Evolutionary conservation across 2,888 invertebrate genomes (phyloP).

Genomic region (Metellina segmentata): DNA sequence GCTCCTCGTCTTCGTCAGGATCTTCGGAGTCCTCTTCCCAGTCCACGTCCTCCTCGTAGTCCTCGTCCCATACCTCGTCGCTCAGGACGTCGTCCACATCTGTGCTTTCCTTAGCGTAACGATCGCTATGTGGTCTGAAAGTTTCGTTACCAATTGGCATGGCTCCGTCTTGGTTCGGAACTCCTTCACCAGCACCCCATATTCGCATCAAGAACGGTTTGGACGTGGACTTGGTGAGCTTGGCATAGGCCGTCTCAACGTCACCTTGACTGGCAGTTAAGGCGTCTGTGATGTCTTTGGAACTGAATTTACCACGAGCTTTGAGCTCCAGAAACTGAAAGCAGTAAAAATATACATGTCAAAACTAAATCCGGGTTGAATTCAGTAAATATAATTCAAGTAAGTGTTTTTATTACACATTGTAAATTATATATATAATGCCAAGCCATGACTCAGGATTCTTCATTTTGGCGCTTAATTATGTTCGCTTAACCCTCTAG

Average conservation of each 20-base stretch:
- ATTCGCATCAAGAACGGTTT: slow-evolving; percentile 91
- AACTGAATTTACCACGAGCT: slow-evolving; percentile 84
- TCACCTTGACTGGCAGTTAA: slow-evolving; percentile 88
- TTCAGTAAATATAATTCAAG: too few species aligned
- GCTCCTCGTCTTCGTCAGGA: slow-evolving; percentile 71
- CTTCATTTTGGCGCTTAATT: background rate
- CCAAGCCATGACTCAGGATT: background rate
- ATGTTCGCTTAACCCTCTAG: background rate
- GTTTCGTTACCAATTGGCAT: background rate
- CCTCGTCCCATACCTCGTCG: slow-evolving; percentile 62
- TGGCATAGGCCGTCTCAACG: slow-evolving; percentile 86
- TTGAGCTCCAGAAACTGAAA: slow-evolving; percentile 85
- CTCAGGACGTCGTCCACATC: slow-evolving; percentile 24
- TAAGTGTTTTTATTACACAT: too few species aligned
- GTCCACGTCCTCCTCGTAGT: slow-evolving; percentile 37
- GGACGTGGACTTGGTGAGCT: slow-evolving; percentile 88
- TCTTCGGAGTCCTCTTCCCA: slow-evolving; percentile 77
- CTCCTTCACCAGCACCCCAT: slow-evolving; percentile 85
- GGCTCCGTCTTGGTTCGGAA: slow-evolving; percentile 63
- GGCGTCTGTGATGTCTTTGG: slow-evolving; percentile 88
- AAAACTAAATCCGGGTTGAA: too few species aligned
- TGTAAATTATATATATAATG: background rate
- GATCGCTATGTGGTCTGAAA: background rate
- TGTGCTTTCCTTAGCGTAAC: background rate
- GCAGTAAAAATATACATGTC: slow-evolving; percentile 46